Base-by-base conservation (phyloP, 2,113 vertebrate genomes). In the Suncus etruscus region DNA sequence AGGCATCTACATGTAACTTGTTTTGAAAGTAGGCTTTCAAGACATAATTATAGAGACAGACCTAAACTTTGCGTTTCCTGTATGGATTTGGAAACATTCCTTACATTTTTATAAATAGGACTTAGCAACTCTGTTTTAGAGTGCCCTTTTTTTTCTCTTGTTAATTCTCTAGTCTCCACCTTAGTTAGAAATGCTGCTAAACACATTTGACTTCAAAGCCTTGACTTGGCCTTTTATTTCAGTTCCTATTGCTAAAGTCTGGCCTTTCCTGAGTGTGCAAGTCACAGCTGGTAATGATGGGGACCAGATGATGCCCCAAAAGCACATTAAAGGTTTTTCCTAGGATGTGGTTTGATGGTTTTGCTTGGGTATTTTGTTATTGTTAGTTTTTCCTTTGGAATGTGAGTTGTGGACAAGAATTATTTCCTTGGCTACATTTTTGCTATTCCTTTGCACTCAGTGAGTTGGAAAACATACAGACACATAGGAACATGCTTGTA, bases 341-440 rank as follows among this genome's bases (percentile, higher is more conserved):
- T 94, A 97, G 96, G 96, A 97, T 96, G 96, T 96, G 95, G 95
- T 97, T 97, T 96, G 92, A 93, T 96, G 94, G 93, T 92, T 96
- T 95, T 92, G 89, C 91, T 94, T 89, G 93, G 95, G 81, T 93
- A 95, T 95, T 96, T 94, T 94, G 94, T 93, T 96, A 86, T 94
- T 96, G 89, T 95, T 97, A 90, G 95, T 97, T 95, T 95, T 95
- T 91, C 78, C 87, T 96, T 85, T 93, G 95, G 95, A 96, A 97
- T 96, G 95, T 92, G 81, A 86, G 22, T 76, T 90, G 92, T 92
- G 94, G 91, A 93, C 89, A 94, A 89, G 84, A 92, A 95, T 96
- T 94, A 90, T 87, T 94, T 94, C 70, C 84, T 29, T 25, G 70
- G 87, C 89, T 96, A 69, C 86, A 92, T 94, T 94, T 94, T 96